Conservation (phyloP, 2,888 invertebrate genomes). For the Tenodera sinensis region DNA sequence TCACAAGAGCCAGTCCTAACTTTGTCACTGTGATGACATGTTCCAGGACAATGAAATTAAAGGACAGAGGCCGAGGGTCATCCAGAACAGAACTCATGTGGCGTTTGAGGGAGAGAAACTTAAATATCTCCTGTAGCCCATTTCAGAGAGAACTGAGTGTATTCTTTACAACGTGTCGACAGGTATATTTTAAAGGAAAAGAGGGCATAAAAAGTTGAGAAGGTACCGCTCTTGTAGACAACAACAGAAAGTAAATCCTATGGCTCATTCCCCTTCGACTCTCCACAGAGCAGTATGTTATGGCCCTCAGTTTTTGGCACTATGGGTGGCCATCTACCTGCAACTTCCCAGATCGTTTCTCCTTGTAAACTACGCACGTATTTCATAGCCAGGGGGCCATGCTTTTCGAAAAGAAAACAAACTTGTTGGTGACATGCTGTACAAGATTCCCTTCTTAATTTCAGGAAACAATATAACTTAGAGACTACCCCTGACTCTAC, state of each 20-base stretch:
- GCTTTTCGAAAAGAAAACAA: not conserved
- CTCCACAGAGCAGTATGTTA: not conserved
- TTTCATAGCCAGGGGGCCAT: not conserved
- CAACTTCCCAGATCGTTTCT: not conserved
- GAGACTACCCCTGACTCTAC: too few relatives aligned
- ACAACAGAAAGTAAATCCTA: conserved; percentile 3
- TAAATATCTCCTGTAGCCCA: not conserved
- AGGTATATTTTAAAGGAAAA: conserved; percentile 15
- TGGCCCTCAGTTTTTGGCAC: conserved; percentile 19
- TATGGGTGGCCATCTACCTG: conserved; percentile 20
- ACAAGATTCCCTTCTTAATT: not conserved
- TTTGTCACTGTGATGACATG: not conserved
- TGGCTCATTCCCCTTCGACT: not conserved
- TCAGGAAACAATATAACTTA: not conserved
- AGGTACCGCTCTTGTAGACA: not conserved
- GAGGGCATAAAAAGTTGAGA: not conserved
- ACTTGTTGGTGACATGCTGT: not conserved
- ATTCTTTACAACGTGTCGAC: conserved; percentile 15
- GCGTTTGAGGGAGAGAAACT: too few relatives aligned
- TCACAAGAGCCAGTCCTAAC: not conserved
- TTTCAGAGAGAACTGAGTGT: not conserved
- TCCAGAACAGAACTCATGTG: not conserved
- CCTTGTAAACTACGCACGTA: not conserved
- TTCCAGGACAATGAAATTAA: conserved; percentile 5
- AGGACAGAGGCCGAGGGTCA: not conserved